Percentiles rank a stretch among this genome's conserved stretches.
Conservation (phyloP, 2,113 vertebrate genomes). For the Actenoides hombroni region DNA sequence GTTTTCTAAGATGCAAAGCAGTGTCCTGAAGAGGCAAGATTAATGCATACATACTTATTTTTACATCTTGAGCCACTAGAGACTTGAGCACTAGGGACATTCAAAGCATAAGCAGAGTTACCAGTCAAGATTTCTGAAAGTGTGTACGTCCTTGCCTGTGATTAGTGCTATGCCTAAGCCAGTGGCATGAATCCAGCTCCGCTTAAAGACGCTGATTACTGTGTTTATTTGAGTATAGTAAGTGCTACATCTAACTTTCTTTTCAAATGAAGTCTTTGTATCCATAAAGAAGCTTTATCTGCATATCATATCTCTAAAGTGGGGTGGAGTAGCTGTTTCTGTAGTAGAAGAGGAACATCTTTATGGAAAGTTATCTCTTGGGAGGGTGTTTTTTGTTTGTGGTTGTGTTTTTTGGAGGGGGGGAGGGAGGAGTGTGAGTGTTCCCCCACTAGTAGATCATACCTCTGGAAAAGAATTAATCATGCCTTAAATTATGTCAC, state of each 20-base stretch:
- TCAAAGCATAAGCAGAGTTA: neutral
- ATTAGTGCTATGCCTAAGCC: neutral
- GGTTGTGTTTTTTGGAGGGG: neutral
- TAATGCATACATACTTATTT: neutral
- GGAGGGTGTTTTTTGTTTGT: neutral
- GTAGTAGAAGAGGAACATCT: neutral
- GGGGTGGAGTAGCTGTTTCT: neutral
- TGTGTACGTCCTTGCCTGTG: fast-evolving
- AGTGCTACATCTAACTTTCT: neutral
- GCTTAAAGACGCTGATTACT: neutral
- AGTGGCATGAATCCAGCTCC: neutral
- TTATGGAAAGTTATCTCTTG: neutral
- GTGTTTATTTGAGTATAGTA: neutral
- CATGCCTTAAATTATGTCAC: neutral
- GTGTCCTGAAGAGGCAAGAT: neutral
- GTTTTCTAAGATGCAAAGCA: neutral
- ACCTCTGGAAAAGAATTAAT: neutral
- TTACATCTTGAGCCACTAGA: neutral
- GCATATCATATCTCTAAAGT: neutral
- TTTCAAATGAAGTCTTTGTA: neutral
- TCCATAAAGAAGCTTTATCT: neutral
- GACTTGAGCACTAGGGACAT: neutral
- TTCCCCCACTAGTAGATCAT: neutral
- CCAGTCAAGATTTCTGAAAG: neutral
- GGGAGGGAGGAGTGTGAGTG: too few relatives aligned